Conservation (phyloP, 2,888 invertebrate genomes). For the Diploptera punctata region DNA sequence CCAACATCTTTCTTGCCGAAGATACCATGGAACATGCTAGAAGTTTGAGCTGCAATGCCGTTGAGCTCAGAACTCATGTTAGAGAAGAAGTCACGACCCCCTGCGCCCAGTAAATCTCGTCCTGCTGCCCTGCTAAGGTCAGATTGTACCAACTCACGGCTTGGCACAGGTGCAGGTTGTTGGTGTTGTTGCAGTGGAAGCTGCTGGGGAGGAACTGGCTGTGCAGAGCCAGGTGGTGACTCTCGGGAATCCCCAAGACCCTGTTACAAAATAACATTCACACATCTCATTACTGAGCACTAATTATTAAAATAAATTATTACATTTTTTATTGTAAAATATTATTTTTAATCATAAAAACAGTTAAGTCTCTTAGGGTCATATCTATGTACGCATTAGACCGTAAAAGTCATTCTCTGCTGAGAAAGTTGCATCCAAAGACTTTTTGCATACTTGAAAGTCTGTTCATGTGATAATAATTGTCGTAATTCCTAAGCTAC, state of each 20-base stretch:
- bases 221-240: constrained; percentile 44
- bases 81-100: constrained; percentile 79
- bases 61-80: constrained; percentile 93
- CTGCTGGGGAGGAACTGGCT: constrained; percentile 31
- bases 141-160: constrained; percentile 67
- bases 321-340: no score
- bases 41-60: constrained; percentile 90
- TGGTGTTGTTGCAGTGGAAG: constrained; percentile 12
- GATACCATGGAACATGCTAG: constrained; percentile 93
- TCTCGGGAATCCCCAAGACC: constrained; percentile 59
- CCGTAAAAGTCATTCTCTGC: no score
- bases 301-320: neutral
- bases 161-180: constrained; percentile 49
- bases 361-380: no score
- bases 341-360: no score
- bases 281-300: neutral
- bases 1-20: constrained; percentile 69
- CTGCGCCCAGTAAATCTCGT: constrained; percentile 62
- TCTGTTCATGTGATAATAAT: no score
- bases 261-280: constrained; percentile 48
- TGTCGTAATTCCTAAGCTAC: no score
- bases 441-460: no score
- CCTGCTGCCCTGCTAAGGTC: constrained; percentile 54
- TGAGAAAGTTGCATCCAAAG: no score
- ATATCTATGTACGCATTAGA: no score